phyloP scores from a whole-genome alignment of 2,797 vertebrate species.

The Nannoperca obscura region DNA sequence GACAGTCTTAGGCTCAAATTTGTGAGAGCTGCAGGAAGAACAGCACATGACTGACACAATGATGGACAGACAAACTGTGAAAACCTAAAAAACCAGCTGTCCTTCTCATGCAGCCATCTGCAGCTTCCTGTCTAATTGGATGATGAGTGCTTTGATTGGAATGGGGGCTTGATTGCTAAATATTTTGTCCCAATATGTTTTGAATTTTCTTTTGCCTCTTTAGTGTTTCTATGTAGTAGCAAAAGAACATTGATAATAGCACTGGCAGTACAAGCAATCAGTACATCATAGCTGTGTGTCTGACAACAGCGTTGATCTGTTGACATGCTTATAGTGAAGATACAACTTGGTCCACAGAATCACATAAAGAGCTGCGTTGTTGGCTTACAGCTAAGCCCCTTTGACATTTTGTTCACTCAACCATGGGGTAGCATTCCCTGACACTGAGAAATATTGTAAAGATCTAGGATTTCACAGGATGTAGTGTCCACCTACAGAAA shows the following conservation, averaged over 20 bases:
- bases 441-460: slow-evolving; percentile 63
- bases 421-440: slow-evolving; percentile 62
- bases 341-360: slow-evolving; percentile 65
- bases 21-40: slow-evolving; percentile 49
- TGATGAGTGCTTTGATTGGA: slow-evolving; percentile 53
- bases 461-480: slow-evolving; percentile 58
- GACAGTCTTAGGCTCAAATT: slow-evolving; percentile 59
- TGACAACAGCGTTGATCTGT: slow-evolving; percentile 58
- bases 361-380: slow-evolving; percentile 61
- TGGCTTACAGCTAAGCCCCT: slow-evolving; percentile 76
- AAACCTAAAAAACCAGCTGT: slow-evolving; percentile 75
- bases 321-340: slow-evolving; percentile 52
- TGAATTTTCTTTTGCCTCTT: slow-evolving; percentile 21
- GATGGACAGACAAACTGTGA: slow-evolving; percentile 69
- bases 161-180: slow-evolving; percentile 45
- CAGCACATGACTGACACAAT: slow-evolving; percentile 68
- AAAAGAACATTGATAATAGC: slow-evolving; percentile 30
- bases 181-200: slow-evolving; percentile 68
- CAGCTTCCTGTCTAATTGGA: slow-evolving; percentile 70
- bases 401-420: slow-evolving; percentile 81
- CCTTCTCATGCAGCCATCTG: slow-evolving; percentile 73
- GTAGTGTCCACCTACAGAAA: slow-evolving; percentile 45
- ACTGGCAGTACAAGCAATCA: slow-evolving; percentile 17
- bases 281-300: slow-evolving; percentile 33
- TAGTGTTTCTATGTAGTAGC: slow-evolving; percentile 14